Percentiles rank a stretch among this genome's conserved stretches.
Conservation (phyloP, 2,888 invertebrate genomes). For the Vanessa cardui region DNA sequence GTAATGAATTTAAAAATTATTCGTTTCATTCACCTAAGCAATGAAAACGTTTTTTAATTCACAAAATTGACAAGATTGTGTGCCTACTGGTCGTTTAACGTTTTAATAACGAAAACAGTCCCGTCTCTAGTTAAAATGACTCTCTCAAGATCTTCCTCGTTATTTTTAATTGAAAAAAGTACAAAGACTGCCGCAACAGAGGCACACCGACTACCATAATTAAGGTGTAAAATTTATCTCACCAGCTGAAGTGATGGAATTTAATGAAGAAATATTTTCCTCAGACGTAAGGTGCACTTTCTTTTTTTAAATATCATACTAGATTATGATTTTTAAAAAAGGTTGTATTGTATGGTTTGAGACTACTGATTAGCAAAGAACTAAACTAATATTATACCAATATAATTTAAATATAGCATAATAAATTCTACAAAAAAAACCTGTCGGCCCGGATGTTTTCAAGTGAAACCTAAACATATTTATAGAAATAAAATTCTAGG, state of each 20-base stretch:
- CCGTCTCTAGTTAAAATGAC: slow-evolving; percentile 14
- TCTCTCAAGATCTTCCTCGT: slow-evolving; percentile 11
- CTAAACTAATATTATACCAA: no score
- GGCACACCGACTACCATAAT: slow-evolving; percentile 18
- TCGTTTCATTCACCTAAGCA: background rate
- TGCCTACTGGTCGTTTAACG: slow-evolving; percentile 2
- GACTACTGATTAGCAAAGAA: no score
- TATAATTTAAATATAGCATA: no score
- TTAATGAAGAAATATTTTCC: slow-evolving; percentile 21
- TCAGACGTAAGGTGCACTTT: background rate
- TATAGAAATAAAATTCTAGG: no score
- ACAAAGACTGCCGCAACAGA: slow-evolving; percentile 7
- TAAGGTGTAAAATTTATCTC: slow-evolving; percentile 20
- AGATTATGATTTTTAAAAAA: background rate
- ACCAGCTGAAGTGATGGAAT: slow-evolving; percentile 19
- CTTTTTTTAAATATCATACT: slow-evolving; percentile 11
- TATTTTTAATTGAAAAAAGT: slow-evolving; percentile 13
- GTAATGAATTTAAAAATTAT: background rate
- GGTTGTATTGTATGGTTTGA: background rate
- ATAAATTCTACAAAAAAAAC: no score
- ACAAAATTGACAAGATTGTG: slow-evolving; percentile 10
- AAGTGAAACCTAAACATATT: no score
- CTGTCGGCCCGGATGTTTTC: no score
- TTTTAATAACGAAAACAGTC: slow-evolving; percentile 16
- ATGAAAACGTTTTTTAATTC: background rate